Evolutionary conservation across 2,888 invertebrate genomes (phyloP).

Genomic region (Clivina fossor): DNA sequence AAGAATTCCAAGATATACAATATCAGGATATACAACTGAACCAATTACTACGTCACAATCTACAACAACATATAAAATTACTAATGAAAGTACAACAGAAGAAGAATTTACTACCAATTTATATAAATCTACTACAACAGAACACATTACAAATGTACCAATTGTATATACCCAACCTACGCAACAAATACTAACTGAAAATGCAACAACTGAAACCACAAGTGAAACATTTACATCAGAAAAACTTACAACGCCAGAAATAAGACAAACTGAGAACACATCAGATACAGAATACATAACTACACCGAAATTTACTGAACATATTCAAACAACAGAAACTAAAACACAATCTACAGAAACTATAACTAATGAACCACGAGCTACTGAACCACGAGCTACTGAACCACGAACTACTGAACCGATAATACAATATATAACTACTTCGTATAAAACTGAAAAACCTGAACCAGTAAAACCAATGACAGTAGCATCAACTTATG

Average conservation of each 20-base stretch:
- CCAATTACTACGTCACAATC: neutral
- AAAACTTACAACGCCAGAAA: constrained; percentile 9
- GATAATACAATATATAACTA: no score
- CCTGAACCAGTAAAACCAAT: no score
- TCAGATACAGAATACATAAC: no score
- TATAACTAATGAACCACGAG: no score
- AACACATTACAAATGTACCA: neutral
- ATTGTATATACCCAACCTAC: constrained; percentile 4
- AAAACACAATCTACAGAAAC: neutral
- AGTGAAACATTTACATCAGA: constrained; percentile 7
- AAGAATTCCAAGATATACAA: neutral
- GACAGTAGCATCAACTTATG: no score
- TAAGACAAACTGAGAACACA: constrained; percentile 16
- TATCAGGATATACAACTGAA: constrained; percentile 17
- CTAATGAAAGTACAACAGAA: constrained; percentile 22
- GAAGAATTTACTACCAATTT: constrained; percentile 14
- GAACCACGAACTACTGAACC: no score
- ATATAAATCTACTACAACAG: constrained; percentile 1
- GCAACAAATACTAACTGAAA: neutral
- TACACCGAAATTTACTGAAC: no score
- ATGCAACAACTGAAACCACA: constrained; percentile 7
- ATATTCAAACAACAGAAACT: no score
- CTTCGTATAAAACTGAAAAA: no score
- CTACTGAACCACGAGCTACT: no score
- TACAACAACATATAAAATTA: constrained; percentile 1